phyloP scores from a whole-genome alignment of 2,888 invertebrate species.

The Osmoderma eremita region DNA sequence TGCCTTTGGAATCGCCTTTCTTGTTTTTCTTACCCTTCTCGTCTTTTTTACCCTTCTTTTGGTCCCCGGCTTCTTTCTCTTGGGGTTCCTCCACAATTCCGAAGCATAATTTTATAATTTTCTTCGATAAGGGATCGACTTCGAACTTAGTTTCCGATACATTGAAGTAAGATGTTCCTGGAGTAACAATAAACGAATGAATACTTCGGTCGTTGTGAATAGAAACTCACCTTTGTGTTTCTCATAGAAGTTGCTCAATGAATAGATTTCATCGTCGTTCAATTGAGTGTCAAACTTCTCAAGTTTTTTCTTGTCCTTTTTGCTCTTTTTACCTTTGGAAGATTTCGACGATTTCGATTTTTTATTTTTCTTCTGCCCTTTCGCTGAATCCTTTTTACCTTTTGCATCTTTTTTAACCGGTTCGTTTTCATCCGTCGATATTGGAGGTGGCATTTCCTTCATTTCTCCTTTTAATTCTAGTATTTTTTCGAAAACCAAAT shows the following conservation, averaged over 20 bases:
- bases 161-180: conserved; percentile 46
- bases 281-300: conserved; percentile 48
- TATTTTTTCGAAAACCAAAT: conserved; percentile 47
- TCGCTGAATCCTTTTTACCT: neutral
- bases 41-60: conserved; percentile 38
- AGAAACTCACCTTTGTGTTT: conserved; percentile 38
- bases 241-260: conserved; percentile 47
- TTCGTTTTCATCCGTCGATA: conserved; percentile 7
- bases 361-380: no score
- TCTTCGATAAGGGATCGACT: conserved; percentile 38
- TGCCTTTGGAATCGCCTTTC: conserved; percentile 11
- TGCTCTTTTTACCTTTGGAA: conserved; percentile 16
- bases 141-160: conserved; percentile 36
- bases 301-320: conserved; percentile 39
- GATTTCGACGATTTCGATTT: conserved; percentile 23
- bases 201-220: no score
- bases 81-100: conserved; percentile 25
- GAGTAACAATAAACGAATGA: no score
- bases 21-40: conserved; percentile 38
- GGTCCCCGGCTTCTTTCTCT: neutral
- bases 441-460: conserved; percentile 34
- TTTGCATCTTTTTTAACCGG: conserved; percentile 4
- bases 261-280: conserved; percentile 48
- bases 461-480: conserved; percentile 51
- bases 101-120: conserved; percentile 42